Conservation (phyloP, 2,113 vertebrate genomes). For the Dunckerocampus dactyliophorus region DNA sequence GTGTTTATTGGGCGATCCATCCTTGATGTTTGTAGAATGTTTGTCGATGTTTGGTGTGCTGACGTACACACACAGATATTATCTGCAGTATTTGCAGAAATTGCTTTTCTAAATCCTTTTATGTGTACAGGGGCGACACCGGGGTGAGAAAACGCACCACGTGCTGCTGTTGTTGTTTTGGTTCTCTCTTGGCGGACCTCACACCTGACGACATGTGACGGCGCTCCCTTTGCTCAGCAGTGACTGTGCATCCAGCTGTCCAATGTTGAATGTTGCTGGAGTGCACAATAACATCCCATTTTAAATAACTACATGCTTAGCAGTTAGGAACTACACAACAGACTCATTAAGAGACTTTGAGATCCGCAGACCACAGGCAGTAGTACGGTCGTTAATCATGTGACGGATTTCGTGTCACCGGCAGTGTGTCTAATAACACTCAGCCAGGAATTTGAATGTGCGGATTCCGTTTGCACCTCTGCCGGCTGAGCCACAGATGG, state of each 20-base stretch:
- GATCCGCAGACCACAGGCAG: not conserved
- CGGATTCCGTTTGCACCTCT: slow-evolving; percentile 41
- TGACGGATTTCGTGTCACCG: slow-evolving; percentile 21
- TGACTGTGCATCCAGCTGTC: not conserved
- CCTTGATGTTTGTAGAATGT: slow-evolving; percentile 36
- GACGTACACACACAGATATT: slow-evolving; percentile 3
- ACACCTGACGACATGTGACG: slow-evolving; percentile 35
- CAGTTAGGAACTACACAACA: not conserved
- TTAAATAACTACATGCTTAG: not conserved
- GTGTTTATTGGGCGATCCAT: not conserved
- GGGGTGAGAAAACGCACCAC: slow-evolving; percentile 12
- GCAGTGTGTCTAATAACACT: not conserved
- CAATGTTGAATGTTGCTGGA: not conserved
- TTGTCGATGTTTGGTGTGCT: not conserved
- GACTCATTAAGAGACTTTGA: not conserved
- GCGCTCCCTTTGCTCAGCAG: not conserved
- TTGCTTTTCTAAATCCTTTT: slow-evolving; percentile 30
- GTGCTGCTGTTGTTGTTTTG: slow-evolving; percentile 19
- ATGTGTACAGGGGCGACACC: slow-evolving; percentile 12
- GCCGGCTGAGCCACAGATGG: slow-evolving; percentile 60
- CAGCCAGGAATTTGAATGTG: not conserved
- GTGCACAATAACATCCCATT: not conserved
- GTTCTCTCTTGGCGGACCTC: slow-evolving; percentile 6
- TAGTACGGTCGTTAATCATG: slow-evolving; percentile 16
- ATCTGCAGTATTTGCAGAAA: slow-evolving; percentile 23